These are phyloP conservation scores for Papilio elwesi DNA, from an alignment of 2,888 invertebrate species.

Conservation along the genomic window DNA sequence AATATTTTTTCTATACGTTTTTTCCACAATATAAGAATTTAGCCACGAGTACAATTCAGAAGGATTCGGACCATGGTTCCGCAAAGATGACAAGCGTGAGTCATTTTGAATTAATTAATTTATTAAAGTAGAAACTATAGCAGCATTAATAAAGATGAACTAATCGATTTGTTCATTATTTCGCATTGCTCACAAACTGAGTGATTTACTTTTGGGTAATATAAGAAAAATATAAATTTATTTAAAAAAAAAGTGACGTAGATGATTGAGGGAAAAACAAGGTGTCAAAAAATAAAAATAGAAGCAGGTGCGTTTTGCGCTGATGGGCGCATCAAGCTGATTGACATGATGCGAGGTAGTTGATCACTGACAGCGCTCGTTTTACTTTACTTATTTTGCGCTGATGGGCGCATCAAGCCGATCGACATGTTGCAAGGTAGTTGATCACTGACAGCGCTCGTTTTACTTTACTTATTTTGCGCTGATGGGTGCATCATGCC, in stretches of 20 bases:
- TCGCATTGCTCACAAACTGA: too few relatives aligned
- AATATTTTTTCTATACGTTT: not conserved
- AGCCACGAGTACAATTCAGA: too few relatives aligned
- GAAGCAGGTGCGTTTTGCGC: conserved; percentile 1
- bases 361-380: not conserved
- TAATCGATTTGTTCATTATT: too few relatives aligned
- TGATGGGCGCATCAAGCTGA: not conserved
- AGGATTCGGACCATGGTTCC: too few relatives aligned
- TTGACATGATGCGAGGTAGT: conserved; percentile 1
- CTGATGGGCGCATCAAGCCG: not conserved
- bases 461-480: too few relatives aligned
- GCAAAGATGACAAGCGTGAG: too few relatives aligned
- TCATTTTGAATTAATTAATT: too few relatives aligned
- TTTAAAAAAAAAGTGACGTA: not conserved
- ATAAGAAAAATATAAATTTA: not conserved
- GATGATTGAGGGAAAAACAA: not conserved
- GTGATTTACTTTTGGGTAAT: not conserved
- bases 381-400: too few relatives aligned
- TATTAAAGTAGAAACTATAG: too few relatives aligned
- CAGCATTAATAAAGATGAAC: too few relatives aligned
- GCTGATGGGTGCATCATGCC: not conserved
- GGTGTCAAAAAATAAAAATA: not conserved
- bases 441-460: not conserved
- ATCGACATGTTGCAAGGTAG: not conserved
- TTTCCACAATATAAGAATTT: not conserved